Percentiles rank a stretch among this genome's conserved stretches.
phyloP scores from a whole-genome alignment of 2,797 vertebrate genomes.

The Coregonus suidteri region DNA sequence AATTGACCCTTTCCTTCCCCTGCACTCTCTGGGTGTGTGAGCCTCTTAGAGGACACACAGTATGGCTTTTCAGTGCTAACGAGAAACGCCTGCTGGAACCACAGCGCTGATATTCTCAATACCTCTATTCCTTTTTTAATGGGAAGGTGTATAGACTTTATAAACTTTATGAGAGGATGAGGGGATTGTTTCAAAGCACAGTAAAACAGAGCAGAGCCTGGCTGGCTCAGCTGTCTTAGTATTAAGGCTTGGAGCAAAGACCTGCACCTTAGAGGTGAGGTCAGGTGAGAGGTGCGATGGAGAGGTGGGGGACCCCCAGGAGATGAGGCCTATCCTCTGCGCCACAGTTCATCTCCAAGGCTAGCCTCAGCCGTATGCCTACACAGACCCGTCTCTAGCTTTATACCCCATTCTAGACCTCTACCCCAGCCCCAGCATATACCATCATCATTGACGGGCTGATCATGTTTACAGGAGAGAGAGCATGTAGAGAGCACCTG shows the following conservation, averaged over 20 bases:
- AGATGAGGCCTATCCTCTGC: too few species aligned
- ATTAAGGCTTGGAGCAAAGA: constrained; percentile 50
- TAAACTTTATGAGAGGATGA: constrained; percentile 38
- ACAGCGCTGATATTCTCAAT: constrained; percentile 42
- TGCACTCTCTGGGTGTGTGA: neutral
- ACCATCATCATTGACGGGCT: constrained; percentile 23
- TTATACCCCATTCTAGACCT: neutral
- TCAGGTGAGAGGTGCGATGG: constrained; percentile 6
- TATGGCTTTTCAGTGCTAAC: constrained; percentile 42
- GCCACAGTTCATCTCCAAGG: neutral
- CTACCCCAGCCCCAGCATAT: constrained; percentile 33
- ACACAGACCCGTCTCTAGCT: too few species aligned
- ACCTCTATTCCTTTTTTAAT: constrained; percentile 22
- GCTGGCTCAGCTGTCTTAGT: too few species aligned
- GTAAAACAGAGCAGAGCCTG: constrained; percentile 29
- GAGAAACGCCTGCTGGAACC: constrained; percentile 41
- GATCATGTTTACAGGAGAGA: constrained; percentile 61
- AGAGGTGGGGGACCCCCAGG: too few species aligned
- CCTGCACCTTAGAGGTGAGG: constrained; percentile 48
- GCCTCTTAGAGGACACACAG: neutral
- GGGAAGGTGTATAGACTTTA: constrained; percentile 38
- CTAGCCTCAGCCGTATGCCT: neutral
- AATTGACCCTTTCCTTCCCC: neutral
- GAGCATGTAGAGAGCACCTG: constrained; percentile 55
- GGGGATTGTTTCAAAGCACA: constrained; percentile 44